Percentiles rank a stretch among this genome's conserved stretches.
Conservation (phyloP, 1,140 invertebrate species). For the Ganaspis sp. region DNA sequence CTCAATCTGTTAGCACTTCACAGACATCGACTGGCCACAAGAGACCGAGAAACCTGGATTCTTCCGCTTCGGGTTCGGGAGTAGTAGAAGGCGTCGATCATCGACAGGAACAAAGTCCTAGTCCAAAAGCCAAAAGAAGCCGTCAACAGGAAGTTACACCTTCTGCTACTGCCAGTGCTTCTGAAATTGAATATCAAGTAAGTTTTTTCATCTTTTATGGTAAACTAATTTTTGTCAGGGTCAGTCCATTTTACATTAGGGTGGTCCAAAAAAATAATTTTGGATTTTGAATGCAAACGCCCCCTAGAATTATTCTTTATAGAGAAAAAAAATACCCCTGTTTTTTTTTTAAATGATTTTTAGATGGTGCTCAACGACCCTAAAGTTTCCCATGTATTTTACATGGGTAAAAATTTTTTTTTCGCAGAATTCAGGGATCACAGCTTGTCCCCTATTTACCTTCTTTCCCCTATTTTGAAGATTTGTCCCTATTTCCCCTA, state of each 20-base stretch:
- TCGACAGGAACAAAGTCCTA: slow-evolving; percentile 67
- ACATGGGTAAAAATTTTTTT: too few species aligned
- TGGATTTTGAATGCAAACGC: too few species aligned
- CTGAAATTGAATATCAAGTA: slow-evolving; percentile 74
- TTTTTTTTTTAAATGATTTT: too few species aligned
- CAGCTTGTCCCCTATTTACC: too few species aligned
- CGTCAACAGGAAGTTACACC: slow-evolving; percentile 64
- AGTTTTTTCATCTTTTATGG: slow-evolving; percentile 35
- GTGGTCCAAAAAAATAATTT: too few species aligned
- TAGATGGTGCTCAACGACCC: too few species aligned
- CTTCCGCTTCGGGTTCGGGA: slow-evolving; percentile 75
- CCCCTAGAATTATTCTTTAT: too few species aligned
- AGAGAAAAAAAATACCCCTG: too few species aligned
- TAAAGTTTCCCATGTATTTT: too few species aligned
- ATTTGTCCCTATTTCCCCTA: too few species aligned
- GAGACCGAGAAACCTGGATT: slow-evolving; percentile 78
- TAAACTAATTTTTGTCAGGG: slow-evolving; percentile 3
- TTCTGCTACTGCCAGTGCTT: slow-evolving; percentile 66
- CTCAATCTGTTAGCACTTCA: slow-evolving; percentile 79
- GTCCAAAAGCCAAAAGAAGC: slow-evolving; percentile 69
- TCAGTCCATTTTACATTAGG: not conserved
- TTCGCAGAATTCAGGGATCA: too few species aligned
- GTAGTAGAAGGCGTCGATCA: slow-evolving; percentile 75
- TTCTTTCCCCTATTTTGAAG: too few species aligned
- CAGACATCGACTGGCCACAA: slow-evolving; percentile 78